Percentiles rank a stretch among this genome's conserved stretches.
Conservation (phyloP, 2,113 vertebrate species). For the Macquaria australasica region DNA sequence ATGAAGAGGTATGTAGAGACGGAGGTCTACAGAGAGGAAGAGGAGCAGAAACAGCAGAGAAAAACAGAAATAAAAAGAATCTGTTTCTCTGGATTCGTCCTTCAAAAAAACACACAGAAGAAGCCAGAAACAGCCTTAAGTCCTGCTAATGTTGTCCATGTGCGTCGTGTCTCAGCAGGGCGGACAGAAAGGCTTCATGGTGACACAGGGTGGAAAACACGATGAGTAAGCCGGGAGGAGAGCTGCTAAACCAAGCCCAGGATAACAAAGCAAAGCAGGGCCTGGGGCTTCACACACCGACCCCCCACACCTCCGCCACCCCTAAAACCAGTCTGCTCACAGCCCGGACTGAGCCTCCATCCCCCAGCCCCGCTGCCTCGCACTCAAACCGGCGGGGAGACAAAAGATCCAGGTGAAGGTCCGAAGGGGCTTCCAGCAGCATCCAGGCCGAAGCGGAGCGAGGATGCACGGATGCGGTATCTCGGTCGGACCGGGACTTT, state of each 20-base stretch:
- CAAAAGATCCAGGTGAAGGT: constrained; percentile 15
- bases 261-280: constrained; percentile 71
- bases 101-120: background rate
- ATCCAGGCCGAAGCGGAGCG: constrained; percentile 48
- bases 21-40: background rate
- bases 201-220: background rate
- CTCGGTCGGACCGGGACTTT: constrained; percentile 30
- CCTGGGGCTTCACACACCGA: constrained; percentile 67
- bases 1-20: background rate
- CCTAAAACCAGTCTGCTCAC: constrained; percentile 55
- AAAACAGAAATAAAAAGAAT: too few species aligned
- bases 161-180: background rate
- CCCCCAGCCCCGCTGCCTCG: constrained; percentile 60
- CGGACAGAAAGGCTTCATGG: background rate
- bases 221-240: background rate
- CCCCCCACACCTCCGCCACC: constrained; percentile 63
- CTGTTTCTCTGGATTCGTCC: background rate
- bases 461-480: constrained; percentile 16
- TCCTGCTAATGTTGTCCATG: background rate
- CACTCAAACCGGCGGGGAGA: constrained; percentile 39
- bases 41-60: background rate
- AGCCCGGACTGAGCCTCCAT: constrained; percentile 69
- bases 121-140: background rate
- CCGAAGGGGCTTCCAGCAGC: constrained; percentile 30
- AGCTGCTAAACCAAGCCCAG: constrained; percentile 9